Base-by-base conservation (phyloP, 2,888 invertebrate genomes). In the Chymomyza amoena region DNA sequence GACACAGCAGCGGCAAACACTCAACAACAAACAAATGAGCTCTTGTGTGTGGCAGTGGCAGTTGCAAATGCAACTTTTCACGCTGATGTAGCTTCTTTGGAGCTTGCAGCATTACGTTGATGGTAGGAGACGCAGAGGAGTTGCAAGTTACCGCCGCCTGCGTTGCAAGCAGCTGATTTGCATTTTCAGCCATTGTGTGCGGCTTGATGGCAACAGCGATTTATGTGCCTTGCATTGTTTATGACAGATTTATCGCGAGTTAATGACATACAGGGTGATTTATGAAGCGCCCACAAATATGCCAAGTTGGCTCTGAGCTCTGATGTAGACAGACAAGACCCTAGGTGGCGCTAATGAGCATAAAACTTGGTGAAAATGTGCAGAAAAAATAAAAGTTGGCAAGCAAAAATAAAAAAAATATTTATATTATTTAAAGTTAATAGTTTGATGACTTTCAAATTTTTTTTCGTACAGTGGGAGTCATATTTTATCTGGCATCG, bases 241-340 rank as follows among this genome's bases (percentile, higher is more conserved):
- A 84, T 84, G 84, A 88, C 84, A 88, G 88, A 81, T 88, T 84
- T 84, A 84, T 84, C 71, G 84, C 81, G 74, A 78, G 73, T 88
- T 88, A 83, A 86, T 84, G 81, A 84, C 81, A 84, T 68, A 71
- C 84, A 71, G 72, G 66, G 70, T 84, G 88, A 87, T 87, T 85
- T 83, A 83, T 87, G 72, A 61, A 62, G 62, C 77, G 64, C 72
- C 54, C 69, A 67, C 75, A 75, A 68, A 75, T 63, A 71, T 71
- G 72, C 67, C 75, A 70, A 52, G 36, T n/a, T 16, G 28, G 61
- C 36, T 13, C 36, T 15, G 15, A 60, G 56, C 56, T 20, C 56
- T 20, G 59, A 5, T 4, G 25, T 2, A 28, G 52, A 25, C 9
- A 28, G 25, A 54, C 28, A 25, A 10, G 64, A 10, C 68, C 66